Conservation (phyloP, 2,888 invertebrate genomes). For the Drosophila kuntzei region DNA sequence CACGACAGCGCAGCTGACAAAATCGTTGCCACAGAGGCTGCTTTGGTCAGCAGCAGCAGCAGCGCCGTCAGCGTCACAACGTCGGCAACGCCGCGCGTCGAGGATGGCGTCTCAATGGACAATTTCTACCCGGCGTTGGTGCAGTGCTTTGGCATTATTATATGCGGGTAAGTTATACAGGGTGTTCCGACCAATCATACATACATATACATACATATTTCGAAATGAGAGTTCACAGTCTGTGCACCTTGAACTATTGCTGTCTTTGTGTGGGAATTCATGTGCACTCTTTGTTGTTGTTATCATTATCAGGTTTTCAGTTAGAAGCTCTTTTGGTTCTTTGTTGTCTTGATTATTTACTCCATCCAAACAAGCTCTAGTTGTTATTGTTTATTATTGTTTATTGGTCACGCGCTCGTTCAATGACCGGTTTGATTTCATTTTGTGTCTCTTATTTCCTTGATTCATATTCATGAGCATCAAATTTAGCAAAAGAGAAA, state of each 20-base stretch:
- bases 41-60: slow-evolving; percentile 30
- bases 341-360: slow-evolving; percentile 13
- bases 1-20: slow-evolving; percentile 42
- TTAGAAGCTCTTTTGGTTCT: background rate
- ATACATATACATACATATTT: no score
- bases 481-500: slow-evolving; percentile 15
- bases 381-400: slow-evolving; percentile 31
- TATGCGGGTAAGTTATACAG: slow-evolving; percentile 91
- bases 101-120: slow-evolving; percentile 87
- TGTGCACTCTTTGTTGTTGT: slow-evolving; percentile 6
- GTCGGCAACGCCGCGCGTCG: slow-evolving; percentile 46
- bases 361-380: slow-evolving; percentile 18
- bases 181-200: background rate
- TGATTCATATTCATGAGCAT: slow-evolving; percentile 14
- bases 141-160: slow-evolving; percentile 95
- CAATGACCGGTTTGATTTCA: slow-evolving; percentile 47
- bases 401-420: slow-evolving; percentile 41
- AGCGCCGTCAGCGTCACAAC: slow-evolving; percentile 12
- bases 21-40: slow-evolving; percentile 27
- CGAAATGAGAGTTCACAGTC: slow-evolving; percentile 17
- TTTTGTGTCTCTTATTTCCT: slow-evolving; percentile 28
- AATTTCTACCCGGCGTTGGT: slow-evolving; percentile 95
- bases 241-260: slow-evolving; percentile 23
- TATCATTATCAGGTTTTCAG: slow-evolving; percentile 25
- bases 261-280: slow-evolving; percentile 21